A percentile compares a stretch with the other conserved stretches of the same genome.
Evolutionary conservation across 2,113 vertebrate genomes (phyloP).

Genomic region (Castor canadensis): DNA sequence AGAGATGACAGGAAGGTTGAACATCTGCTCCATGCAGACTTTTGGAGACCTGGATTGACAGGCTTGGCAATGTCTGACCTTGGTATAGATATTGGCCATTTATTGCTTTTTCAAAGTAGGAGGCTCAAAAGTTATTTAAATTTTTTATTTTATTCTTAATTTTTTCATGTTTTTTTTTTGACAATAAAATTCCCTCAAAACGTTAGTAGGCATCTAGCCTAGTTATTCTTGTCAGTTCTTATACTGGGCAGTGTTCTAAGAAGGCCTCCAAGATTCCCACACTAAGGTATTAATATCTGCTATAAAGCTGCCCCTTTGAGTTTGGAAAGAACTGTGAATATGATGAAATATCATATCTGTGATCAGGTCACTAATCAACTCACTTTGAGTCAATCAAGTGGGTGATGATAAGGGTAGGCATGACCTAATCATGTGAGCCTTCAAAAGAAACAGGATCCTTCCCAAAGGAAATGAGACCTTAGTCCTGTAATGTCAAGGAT

Average conservation of each 20-base stretch:
- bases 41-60: background rate
- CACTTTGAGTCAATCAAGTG: background rate
- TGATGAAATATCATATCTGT: background rate
- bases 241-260: background rate
- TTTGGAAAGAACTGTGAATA: background rate
- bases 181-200: background rate
- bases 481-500: background rate
- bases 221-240: background rate
- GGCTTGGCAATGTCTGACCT: no score
- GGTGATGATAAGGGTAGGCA: background rate
- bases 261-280: background rate
- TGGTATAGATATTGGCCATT: background rate
- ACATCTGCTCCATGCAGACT: background rate
- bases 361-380: background rate
- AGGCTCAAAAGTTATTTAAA: background rate
- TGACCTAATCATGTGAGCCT: background rate
- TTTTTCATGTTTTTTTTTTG: background rate
- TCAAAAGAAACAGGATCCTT: background rate
- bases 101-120: background rate
- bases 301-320: background rate
- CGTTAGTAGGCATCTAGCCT: background rate
- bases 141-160: background rate
- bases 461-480: background rate
- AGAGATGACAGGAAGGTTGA: fast-evolving
- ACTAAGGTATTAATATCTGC: background rate